These are phyloP conservation scores for Tipula lateralis DNA, from an alignment of 2,888 invertebrate species.

Conservation along the genomic window DNA sequence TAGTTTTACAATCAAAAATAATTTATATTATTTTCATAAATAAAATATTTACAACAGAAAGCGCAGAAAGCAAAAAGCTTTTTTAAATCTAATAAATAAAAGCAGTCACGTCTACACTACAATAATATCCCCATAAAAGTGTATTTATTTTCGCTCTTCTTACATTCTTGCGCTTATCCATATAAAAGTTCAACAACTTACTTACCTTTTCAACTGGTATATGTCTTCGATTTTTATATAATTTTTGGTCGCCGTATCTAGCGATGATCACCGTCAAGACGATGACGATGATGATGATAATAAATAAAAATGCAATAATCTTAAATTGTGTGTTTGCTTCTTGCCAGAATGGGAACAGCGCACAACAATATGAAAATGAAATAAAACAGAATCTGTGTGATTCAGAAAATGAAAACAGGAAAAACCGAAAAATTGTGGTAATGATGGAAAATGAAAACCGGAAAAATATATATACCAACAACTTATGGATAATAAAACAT, in stretches of 20 bases:
- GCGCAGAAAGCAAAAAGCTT: too few species aligned
- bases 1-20: background rate
- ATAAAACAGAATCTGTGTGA: background rate
- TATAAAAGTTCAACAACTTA: background rate
- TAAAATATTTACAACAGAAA: background rate
- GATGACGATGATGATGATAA: background rate
- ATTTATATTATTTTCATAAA: background rate
- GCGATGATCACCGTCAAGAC: background rate
- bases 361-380: background rate
- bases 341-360: background rate
- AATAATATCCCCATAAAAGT: background rate
- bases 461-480: background rate
- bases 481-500: background rate
- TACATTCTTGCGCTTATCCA: background rate
- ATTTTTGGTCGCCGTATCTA: background rate
- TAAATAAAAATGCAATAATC: background rate
- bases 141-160: background rate
- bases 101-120: background rate
- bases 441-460: background rate
- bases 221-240: background rate
- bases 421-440: slow-evolving; percentile 2
- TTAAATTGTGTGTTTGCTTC: background rate
- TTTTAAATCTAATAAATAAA: background rate
- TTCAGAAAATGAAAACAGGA: background rate
- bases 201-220: background rate